Evolutionary conservation across 1,140 invertebrate genomes (phyloP), one percentile per base, ranked within the genome.

Genomic region (Bilobella aurantiaca): DNA sequence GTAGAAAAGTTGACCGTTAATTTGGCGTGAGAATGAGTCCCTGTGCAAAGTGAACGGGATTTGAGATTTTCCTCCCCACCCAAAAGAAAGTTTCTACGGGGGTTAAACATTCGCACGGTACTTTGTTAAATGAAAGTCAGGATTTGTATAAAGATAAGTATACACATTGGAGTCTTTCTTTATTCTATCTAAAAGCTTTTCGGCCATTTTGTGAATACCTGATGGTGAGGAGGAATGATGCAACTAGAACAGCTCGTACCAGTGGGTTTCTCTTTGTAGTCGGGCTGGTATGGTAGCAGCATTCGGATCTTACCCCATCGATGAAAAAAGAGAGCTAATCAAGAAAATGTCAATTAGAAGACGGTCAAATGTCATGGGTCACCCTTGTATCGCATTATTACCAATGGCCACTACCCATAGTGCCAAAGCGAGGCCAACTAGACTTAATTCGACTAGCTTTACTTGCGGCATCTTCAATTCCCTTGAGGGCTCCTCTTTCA

Each of bases 201-300:
- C 42, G 49, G 31, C 32, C 32, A 58, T 42, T 5, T 12, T 21
- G 53, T 8, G n/a, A 3, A 23, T 49, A 73, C 71, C 69, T 73
- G 71, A 61, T 73, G 71, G 58, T 73, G 71, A 25, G 71, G 71
- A 21, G 71, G 70, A 37, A 73, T 57, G 63, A 68, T 61, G 49
- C 71, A 73, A 42, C 66, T 73, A 42, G 68, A 67, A 61, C 71
- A 73, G 21, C 64, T 64, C 14, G 68, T 66, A 18, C 56, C 42
- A 16, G 63, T 70, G 14, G 31, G 61, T 47, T 68, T 69, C 74
- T 90, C 88, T 75, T 91, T 91, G 76, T 90, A 91, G 72, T 91
- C 90, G 3, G 91, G 91, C 74, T 93, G 90, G 76, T 93, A 94
- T 0, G 91, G 91, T 69, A 93, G 79, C 64, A 94, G 79, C 91